A percentile compares a stretch with the other conserved stretches of the same genome.
These are phyloP conservation scores for Penaeus indicus DNA, from an alignment of 1,140 invertebrate species.

Conservation along the genomic window DNA sequence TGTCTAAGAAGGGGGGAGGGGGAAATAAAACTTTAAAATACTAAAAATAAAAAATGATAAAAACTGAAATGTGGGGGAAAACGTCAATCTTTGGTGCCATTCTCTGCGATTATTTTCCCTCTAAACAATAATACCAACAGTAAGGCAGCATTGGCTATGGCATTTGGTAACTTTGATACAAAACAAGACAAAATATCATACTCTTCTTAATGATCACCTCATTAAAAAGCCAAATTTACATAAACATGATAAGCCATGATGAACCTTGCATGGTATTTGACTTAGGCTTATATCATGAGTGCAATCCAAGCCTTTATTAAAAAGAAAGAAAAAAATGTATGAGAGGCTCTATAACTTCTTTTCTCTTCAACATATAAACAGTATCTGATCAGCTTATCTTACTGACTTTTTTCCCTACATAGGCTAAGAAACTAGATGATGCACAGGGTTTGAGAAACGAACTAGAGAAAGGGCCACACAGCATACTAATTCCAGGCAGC, in stretches of 20 bases:
- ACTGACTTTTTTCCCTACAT: slow-evolving; percentile 32
- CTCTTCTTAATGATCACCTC: slow-evolving; percentile 20
- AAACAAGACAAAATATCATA: slow-evolving; percentile 37
- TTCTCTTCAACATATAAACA: slow-evolving; percentile 40
- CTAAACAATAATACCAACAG: slow-evolving; percentile 53
- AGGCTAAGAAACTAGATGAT: slow-evolving; percentile 56
- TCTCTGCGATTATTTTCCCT: slow-evolving; percentile 42
- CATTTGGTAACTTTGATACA: slow-evolving; percentile 46
- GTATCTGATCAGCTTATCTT: slow-evolving; percentile 40
- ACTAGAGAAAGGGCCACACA: slow-evolving; percentile 55
- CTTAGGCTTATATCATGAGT: not conserved
- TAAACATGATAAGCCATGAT: slow-evolving; percentile 27
- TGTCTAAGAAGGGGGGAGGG: no score
- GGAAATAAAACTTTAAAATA: not conserved
- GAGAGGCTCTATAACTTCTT: not conserved
- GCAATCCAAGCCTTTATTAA: not conserved
- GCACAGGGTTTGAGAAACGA: slow-evolving; percentile 47
- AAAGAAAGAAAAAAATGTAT: slow-evolving; percentile 20
- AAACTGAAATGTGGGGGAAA: not conserved
- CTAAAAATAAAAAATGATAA: not conserved
- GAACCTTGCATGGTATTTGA: slow-evolving; percentile 17
- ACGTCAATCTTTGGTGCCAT: slow-evolving; percentile 32
- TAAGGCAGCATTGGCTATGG: slow-evolving; percentile 62
- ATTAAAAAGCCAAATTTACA: slow-evolving; percentile 21
- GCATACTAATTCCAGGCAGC: slow-evolving; percentile 53